These are phyloP conservation scores for Pipistrellus pygmaeus DNA, from an alignment of 2,797 vertebrate genomes.

Conservation along the genomic window DNA sequence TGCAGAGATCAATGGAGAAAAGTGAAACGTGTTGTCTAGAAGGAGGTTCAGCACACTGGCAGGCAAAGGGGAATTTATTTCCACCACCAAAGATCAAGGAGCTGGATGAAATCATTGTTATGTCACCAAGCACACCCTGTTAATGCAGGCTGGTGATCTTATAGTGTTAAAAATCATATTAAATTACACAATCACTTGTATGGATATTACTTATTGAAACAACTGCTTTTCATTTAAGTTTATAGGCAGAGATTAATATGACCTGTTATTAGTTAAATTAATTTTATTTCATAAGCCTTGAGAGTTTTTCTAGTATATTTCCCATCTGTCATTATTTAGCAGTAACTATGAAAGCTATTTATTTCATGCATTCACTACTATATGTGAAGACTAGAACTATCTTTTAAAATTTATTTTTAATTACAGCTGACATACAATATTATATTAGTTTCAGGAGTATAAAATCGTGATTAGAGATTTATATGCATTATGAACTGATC, in stretches of 20 bases:
- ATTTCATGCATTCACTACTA: neutral
- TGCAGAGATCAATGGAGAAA: neutral
- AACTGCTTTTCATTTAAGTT: neutral
- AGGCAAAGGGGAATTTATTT: neutral
- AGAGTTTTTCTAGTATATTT: neutral
- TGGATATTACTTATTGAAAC: neutral
- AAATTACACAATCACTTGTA: neutral
- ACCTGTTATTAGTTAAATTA: neutral
- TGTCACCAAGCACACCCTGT: neutral
- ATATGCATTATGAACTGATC: neutral
- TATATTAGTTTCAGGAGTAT: neutral
- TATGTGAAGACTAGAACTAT: neutral
- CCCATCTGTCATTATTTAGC: neutral
- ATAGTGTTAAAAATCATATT: neutral
- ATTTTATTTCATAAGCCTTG: neutral
- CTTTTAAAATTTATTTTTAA: neutral
- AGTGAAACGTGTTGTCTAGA: neutral
- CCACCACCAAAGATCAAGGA: neutral
- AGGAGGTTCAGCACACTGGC: neutral
- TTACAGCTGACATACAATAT: neutral
- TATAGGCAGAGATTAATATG: neutral
- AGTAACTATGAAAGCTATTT: neutral
- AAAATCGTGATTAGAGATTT: neutral
- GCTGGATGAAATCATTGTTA: neutral
- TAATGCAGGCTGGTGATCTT: neutral